These are phyloP conservation scores for Pterophyllum scalare DNA, from an alignment of 2,113 vertebrate genomes.

Conservation along the genomic window DNA sequence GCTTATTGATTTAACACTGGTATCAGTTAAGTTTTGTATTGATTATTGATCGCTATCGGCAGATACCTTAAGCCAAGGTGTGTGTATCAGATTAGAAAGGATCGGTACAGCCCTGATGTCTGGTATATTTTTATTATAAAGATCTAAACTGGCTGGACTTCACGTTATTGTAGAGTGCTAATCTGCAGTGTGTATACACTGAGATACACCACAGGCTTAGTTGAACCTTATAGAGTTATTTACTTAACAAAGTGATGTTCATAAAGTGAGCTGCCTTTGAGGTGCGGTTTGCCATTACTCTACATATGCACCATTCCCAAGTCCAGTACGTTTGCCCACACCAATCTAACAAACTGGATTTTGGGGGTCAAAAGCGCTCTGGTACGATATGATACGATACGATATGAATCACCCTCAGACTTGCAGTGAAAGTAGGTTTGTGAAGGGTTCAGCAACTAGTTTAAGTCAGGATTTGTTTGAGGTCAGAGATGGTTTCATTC, in stretches of 20 bases:
- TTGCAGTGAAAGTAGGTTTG: background rate
- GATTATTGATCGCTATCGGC: background rate
- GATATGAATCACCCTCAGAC: background rate
- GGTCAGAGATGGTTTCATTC: background rate
- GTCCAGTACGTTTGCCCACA: background rate
- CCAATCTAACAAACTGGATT: background rate
- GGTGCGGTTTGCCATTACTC: too few relatives aligned
- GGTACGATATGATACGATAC: accelerated
- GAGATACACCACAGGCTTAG: too few relatives aligned
- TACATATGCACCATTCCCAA: too few relatives aligned
- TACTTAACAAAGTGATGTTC: background rate
- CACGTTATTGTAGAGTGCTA: background rate
- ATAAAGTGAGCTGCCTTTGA: background rate
- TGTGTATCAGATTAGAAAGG: too few relatives aligned
- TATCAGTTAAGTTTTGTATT: background rate
- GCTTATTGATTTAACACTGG: background rate
- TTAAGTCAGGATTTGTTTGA: background rate
- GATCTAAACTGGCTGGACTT: background rate
- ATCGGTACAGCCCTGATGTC: background rate
- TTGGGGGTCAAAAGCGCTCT: background rate
- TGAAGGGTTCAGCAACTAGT: background rate
- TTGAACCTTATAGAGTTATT: too few relatives aligned
- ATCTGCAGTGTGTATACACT: background rate
- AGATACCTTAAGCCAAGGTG: background rate
- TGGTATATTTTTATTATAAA: background rate